A percentile compares a stretch with the other conserved stretches of the same genome.
phyloP scores from a whole-genome alignment of 2,888 invertebrate genomes.

The Drosophila picticornis region DNA sequence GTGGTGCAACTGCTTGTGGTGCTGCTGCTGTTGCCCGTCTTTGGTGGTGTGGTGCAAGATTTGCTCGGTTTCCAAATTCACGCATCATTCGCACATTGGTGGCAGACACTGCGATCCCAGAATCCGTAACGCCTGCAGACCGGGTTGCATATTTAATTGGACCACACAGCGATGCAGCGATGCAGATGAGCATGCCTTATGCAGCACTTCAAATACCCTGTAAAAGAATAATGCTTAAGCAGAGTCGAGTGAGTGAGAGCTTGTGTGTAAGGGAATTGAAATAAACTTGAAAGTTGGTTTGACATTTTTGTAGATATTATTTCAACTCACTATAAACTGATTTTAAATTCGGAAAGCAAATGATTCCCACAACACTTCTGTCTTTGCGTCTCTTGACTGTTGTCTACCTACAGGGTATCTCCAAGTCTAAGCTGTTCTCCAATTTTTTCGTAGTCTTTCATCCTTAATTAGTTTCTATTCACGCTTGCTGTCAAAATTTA shows the following conservation, averaged over 20 bases:
- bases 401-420: not conserved
- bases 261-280: not conserved
- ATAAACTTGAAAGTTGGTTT: not conserved
- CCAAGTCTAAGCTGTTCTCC: not conserved
- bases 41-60: slow-evolving; percentile 63
- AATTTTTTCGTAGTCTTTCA: not conserved
- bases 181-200: slow-evolving; percentile 46
- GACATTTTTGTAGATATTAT: not conserved
- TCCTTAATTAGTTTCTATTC: not conserved
- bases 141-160: slow-evolving; percentile 82
- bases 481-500: not conserved
- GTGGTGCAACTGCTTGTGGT: slow-evolving; percentile 9
- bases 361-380: not conserved
- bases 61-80: slow-evolving; percentile 77
- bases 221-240: not conserved
- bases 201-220: slow-evolving; percentile 32
- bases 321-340: not conserved
- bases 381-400: not conserved
- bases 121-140: slow-evolving; percentile 35
- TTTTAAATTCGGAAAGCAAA: not conserved
- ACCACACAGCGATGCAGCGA: slow-evolving; percentile 75
- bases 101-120: slow-evolving; percentile 49
- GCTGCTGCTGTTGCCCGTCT: slow-evolving; percentile 9
- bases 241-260: not conserved
- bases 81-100: slow-evolving; percentile 84